Percentiles rank a stretch among this genome's conserved stretches.
phyloP scores from a whole-genome alignment of 1,140 invertebrate species.

The Zaprionus kolodkinae region DNA sequence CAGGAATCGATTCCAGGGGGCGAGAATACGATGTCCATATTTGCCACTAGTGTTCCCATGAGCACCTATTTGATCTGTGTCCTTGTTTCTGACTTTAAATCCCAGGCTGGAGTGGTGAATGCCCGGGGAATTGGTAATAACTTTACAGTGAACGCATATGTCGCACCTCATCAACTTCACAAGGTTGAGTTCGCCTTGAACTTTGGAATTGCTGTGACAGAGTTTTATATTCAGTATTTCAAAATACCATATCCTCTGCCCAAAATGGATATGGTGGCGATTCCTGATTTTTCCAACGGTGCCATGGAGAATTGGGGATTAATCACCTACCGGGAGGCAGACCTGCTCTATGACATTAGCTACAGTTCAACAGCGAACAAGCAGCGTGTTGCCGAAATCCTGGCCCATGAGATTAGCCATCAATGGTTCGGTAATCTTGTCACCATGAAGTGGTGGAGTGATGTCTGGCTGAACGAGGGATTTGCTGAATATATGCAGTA shows the following conservation, averaged over 20 bases:
- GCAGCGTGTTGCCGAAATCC: slow-evolving; percentile 90
- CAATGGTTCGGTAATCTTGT: slow-evolving; percentile 96
- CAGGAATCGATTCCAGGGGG: slow-evolving; percentile 55
- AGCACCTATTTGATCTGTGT: slow-evolving; percentile 96
- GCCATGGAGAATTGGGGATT: slow-evolving; percentile 98
- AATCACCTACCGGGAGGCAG: slow-evolving; percentile 93
- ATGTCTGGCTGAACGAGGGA: slow-evolving; percentile 96
- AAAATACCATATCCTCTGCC: slow-evolving; percentile 93
- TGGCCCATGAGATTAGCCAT: slow-evolving; percentile 96
- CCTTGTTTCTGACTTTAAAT: slow-evolving; percentile 94
- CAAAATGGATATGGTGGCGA: slow-evolving; percentile 95
- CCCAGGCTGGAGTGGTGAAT: slow-evolving; percentile 85
- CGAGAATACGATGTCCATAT: slow-evolving; percentile 84
- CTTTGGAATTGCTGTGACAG: slow-evolving; percentile 91
- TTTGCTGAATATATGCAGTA: slow-evolving; percentile 95
- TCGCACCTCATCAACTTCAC: slow-evolving; percentile 89
- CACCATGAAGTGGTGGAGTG: slow-evolving; percentile 96
- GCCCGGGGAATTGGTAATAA: slow-evolving; percentile 85
- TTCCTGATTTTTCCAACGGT: slow-evolving; percentile 96
- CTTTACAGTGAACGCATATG: slow-evolving; percentile 89
- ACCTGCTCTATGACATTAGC: slow-evolving; percentile 89
- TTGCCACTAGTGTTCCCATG: slow-evolving; percentile 94
- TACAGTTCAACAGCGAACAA: slow-evolving; percentile 90
- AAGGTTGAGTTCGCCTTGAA: slow-evolving; percentile 92
- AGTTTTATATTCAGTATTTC: slow-evolving; percentile 95